Evolutionary conservation across 2,113 vertebrate genomes (phyloP).

Genomic region (Scomber japonicus): DNA sequence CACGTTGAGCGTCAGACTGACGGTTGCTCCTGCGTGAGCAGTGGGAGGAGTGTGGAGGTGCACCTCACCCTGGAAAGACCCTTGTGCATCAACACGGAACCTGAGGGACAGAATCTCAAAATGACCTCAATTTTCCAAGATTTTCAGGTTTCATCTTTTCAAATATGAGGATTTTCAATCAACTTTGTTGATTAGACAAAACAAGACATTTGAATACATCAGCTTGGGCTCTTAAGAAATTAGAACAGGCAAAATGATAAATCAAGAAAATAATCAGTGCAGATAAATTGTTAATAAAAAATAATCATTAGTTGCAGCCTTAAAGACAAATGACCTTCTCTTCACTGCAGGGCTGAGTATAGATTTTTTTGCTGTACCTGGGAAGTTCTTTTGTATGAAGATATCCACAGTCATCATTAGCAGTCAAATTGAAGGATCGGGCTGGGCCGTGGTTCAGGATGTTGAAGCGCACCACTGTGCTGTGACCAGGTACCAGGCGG

Average conservation of each 20-base stretch:
- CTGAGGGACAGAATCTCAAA: constrained; percentile 58
- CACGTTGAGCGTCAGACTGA: constrained; percentile 84
- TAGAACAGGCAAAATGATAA: too few relatives aligned
- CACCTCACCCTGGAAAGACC: constrained; percentile 76
- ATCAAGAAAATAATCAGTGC: too few relatives aligned
- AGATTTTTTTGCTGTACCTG: constrained; percentile 37
- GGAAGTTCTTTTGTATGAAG: constrained; percentile 80
- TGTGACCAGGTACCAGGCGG: constrained; percentile 70
- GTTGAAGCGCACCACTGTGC: constrained; percentile 75
- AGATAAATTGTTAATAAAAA: too few relatives aligned
- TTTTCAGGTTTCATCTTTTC: too few relatives aligned
- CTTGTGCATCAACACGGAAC: constrained; percentile 70
- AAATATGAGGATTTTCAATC: too few relatives aligned
- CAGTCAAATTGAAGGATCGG: constrained; percentile 73
- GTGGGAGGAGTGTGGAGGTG: constrained; percentile 79
- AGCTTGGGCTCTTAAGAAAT: too few relatives aligned
- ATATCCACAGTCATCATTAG: constrained; percentile 79
- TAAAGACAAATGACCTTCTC: too few relatives aligned
- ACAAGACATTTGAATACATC: too few relatives aligned
- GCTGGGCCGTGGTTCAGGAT: constrained; percentile 80
- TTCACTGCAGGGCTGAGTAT: neutral
- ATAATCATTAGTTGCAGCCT: too few relatives aligned
- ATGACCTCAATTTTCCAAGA: neutral
- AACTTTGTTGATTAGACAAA: too few relatives aligned
- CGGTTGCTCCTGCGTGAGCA: constrained; percentile 70